These are phyloP conservation scores for Pseudomyrmex sp. DNA, from an alignment of 1,140 invertebrate genomes.

Conservation along the genomic window DNA sequence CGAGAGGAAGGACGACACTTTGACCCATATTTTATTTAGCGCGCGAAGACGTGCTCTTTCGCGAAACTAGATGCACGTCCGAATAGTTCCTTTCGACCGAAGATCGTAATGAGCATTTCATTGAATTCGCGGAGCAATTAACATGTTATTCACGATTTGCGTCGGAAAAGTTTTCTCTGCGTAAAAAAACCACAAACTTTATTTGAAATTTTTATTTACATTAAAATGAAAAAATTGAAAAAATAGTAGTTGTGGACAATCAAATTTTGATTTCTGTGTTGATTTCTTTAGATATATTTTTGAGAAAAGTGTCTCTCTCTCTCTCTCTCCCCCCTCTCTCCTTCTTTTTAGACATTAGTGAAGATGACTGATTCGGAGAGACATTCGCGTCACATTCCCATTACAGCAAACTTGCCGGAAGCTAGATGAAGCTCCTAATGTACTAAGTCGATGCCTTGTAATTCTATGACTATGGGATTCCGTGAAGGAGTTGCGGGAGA, in stretches of 20 bases:
- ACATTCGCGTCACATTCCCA: background rate
- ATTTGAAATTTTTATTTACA: background rate
- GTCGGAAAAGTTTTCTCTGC: background rate
- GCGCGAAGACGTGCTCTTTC: background rate
- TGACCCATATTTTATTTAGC: conserved; percentile 77
- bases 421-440: conserved; percentile 2
- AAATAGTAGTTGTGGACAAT: too few species aligned
- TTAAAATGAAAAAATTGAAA: too few species aligned
- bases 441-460: conserved; percentile 32
- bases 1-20: conserved; percentile 60
- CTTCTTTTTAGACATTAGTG: background rate
- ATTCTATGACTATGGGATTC: conserved; percentile 1
- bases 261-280: too few species aligned
- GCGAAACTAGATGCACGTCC: background rate
- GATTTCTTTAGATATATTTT: too few species aligned
- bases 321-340: too few species aligned
- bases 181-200: background rate
- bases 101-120: conserved; percentile 24
- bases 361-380: background rate
- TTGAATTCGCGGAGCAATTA: conserved; percentile 28
- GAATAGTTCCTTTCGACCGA: background rate
- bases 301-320: too few species aligned
- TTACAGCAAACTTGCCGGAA: background rate
- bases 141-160: conserved; percentile 13
- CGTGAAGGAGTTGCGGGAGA: too few species aligned